phyloP scores from a whole-genome alignment of 2,797 vertebrate species.

The Lophius americanus region DNA sequence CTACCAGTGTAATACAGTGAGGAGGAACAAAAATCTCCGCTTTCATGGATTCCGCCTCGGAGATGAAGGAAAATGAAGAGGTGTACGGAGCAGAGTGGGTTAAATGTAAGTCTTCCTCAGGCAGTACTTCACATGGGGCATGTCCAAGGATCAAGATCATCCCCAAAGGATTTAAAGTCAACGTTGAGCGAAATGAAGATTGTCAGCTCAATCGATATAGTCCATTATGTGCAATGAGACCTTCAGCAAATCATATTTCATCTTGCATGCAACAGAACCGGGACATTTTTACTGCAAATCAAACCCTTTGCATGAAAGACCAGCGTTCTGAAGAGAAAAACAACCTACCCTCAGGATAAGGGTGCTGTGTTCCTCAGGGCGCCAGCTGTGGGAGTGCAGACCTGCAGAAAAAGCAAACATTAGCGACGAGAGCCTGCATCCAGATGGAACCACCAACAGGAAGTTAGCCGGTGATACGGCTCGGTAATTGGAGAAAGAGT shows the following conservation, averaged over 20 bases:
- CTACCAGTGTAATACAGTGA: too few species aligned
- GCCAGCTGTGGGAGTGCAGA: conserved; percentile 30
- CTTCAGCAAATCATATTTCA: not conserved
- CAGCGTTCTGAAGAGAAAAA: conserved; percentile 34
- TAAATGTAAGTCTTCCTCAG: not conserved
- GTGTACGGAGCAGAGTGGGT: too few species aligned
- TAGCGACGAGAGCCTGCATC: conserved; percentile 57
- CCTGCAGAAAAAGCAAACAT: conserved; percentile 52
- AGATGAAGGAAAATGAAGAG: too few species aligned
- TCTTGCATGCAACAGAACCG: not conserved
- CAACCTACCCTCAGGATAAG: conserved; percentile 58
- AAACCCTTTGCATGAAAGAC: conserved; percentile 10
- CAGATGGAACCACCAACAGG: conserved; percentile 53
- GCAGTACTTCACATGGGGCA: too few species aligned
- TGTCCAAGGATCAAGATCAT: not conserved
- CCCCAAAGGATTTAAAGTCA: not conserved
- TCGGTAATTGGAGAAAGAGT: conserved; percentile 64
- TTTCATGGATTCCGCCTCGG: too few species aligned
- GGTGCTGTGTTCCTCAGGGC: conserved; percentile 59
- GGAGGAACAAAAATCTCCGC: too few species aligned
- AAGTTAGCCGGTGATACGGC: conserved; percentile 56
- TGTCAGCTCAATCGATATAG: conserved; percentile 19
- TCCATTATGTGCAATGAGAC: conserved; percentile 7
- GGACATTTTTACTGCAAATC: too few species aligned
- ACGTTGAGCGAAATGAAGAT: conserved; percentile 13